Conservation (phyloP, 1,140 invertebrate genomes). For the Glossosoma conforme region DNA sequence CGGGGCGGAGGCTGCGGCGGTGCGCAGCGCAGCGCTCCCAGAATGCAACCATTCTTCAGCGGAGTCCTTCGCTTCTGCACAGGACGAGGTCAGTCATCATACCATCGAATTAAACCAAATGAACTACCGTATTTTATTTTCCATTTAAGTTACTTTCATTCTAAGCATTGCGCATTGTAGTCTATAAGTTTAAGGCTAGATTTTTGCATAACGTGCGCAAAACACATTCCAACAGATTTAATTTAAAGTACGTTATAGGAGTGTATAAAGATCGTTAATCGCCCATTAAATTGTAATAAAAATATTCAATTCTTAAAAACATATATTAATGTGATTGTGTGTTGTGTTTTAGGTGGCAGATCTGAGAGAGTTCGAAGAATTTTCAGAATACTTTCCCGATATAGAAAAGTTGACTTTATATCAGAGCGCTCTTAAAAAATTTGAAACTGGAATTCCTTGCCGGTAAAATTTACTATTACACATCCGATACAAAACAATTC, state of each 20-base stretch:
- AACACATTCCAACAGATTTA: too few species aligned
- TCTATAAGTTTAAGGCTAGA: too few species aligned
- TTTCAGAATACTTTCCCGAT: slow-evolving; percentile 68
- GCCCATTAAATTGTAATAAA: too few species aligned
- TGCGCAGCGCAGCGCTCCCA: slow-evolving; percentile 38
- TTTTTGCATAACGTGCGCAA: too few species aligned
- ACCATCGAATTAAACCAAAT: too few species aligned
- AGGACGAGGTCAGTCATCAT: slow-evolving; percentile 69
- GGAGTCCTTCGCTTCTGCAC: slow-evolving; percentile 91
- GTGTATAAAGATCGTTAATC: too few species aligned
- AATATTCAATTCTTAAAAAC: too few species aligned
- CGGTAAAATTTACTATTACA: slow-evolving; percentile 55
- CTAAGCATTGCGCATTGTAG: too few species aligned
- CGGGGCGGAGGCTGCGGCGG: slow-evolving; percentile 45
- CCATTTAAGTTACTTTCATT: neutral
- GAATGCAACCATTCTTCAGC: slow-evolving; percentile 66
- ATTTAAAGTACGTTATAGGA: too few species aligned
- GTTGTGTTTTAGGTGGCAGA: slow-evolving; percentile 71
- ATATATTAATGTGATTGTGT: too few species aligned
- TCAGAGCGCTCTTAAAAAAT: slow-evolving; percentile 70
- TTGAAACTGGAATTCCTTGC: slow-evolving; percentile 75
- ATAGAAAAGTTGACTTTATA: slow-evolving; percentile 74
- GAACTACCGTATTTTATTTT: neutral
- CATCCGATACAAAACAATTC: too few species aligned
- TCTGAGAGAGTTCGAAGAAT: slow-evolving; percentile 82